These are phyloP conservation scores for Steinernema scapterisci DNA, from an alignment of 2,888 invertebrate genomes.

Conservation along the genomic window DNA sequence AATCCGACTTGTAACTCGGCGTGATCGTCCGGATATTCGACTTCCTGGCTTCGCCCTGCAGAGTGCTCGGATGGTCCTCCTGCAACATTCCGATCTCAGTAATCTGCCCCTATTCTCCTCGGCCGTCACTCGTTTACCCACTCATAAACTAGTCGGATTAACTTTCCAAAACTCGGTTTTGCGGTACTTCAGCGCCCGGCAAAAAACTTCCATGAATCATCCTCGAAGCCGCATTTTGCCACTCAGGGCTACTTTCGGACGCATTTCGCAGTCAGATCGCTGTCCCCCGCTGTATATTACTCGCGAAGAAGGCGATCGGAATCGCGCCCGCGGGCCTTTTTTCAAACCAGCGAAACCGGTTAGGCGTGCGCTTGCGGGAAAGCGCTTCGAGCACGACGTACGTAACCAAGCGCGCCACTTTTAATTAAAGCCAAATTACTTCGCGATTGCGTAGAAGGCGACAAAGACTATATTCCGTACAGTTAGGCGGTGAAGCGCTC, in stretches of 20 bases:
- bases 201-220: slow-evolving; percentile 20
- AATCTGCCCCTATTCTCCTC: neutral
- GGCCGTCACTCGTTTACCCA: neutral
- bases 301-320: slow-evolving; percentile 5
- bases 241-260: slow-evolving; percentile 1
- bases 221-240: neutral
- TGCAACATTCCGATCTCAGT: slow-evolving; percentile 21
- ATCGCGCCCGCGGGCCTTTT: slow-evolving; percentile 27
- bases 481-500: neutral
- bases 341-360: slow-evolving; percentile 10
- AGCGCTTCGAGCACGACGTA: neutral
- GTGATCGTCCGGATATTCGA: slow-evolving; percentile 56
- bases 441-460: neutral
- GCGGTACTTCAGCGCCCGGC: neutral
- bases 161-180: neutral
- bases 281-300: slow-evolving; percentile 16
- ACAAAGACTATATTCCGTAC: neutral
- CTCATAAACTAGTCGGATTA: slow-evolving; percentile 2
- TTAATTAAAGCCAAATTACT: slow-evolving; percentile 21
- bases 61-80: slow-evolving; percentile 27
- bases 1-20: slow-evolving; percentile 62
- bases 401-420: slow-evolving; percentile 7
- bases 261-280: slow-evolving; percentile 3
- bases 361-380: slow-evolving; percentile 10
- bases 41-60: slow-evolving; percentile 35